phyloP scores from a whole-genome alignment of 1,140 invertebrate species.

The Heterodera carotae region DNA sequence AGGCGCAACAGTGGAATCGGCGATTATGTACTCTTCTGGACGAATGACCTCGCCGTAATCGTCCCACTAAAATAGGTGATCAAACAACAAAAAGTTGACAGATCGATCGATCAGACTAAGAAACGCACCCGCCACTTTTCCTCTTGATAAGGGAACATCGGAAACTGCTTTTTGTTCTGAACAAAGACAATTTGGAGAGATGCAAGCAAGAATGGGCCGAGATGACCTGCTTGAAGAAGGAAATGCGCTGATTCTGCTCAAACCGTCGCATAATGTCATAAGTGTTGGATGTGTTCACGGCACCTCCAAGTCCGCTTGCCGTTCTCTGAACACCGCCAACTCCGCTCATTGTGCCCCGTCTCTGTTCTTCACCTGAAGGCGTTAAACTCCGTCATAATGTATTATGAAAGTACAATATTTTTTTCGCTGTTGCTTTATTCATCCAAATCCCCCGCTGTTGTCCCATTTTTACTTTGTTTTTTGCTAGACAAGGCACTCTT shows the following conservation, averaged over 20 bases:
- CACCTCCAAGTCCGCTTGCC: background rate
- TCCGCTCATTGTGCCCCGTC: background rate
- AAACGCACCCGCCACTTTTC: slow-evolving; percentile 90
- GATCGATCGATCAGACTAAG: background rate
- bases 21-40: slow-evolving; percentile 62
- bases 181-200: slow-evolving; percentile 95
- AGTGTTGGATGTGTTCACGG: slow-evolving; percentile 34
- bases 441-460: no score
- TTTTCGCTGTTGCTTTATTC: no score
- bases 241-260: slow-evolving; percentile 48
- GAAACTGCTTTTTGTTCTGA: slow-evolving; percentile 86
- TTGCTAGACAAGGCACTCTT: slow-evolving; percentile 12
- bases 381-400: no score
- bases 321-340: background rate
- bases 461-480: background rate
- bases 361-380: slow-evolving; percentile 10
- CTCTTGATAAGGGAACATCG: slow-evolving; percentile 92
- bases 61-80: slow-evolving; percentile 56
- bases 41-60: slow-evolving; percentile 64
- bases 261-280: slow-evolving; percentile 56
- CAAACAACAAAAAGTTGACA: background rate
- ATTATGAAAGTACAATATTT: no score
- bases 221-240: slow-evolving; percentile 70
- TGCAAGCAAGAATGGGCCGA: slow-evolving; percentile 72
- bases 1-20: slow-evolving; percentile 40